A percentile compares a stretch with the other conserved stretches of the same genome.
Evolutionary conservation across 2,113 vertebrate genomes (phyloP).

Genomic region (Cercocebus atys): DNA sequence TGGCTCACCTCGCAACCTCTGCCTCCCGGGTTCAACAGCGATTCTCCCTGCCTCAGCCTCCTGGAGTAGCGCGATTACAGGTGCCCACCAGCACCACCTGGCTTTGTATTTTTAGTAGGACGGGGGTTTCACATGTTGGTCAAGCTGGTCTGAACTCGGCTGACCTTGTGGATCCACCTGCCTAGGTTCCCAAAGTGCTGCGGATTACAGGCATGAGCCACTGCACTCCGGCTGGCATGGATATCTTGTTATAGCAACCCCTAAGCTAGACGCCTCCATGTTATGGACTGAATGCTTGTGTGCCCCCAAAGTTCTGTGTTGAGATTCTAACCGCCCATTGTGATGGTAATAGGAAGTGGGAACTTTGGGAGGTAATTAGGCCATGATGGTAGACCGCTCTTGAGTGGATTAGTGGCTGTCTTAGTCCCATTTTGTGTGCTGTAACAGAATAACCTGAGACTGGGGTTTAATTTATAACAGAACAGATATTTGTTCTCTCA

Average conservation of each 20-base stretch:
- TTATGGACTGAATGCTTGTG: neutral
- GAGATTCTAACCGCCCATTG: neutral
- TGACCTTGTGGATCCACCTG: no score
- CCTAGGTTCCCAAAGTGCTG: no score
- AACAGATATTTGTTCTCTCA: neutral
- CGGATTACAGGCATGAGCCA: neutral
- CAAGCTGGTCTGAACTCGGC: no score
- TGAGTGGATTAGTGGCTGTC: neutral
- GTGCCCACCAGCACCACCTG: no score
- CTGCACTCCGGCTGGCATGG: no score
- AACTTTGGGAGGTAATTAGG: neutral
- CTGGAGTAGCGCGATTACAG: no score
- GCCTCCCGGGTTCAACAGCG: no score
- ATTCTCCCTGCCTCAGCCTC: no score
- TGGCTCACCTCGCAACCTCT: no score
- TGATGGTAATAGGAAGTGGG: neutral
- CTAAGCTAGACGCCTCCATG: neutral
- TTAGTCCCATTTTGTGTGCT: neutral
- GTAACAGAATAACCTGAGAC: neutral
- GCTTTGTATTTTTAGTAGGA: no score
- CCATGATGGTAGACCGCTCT: neutral
- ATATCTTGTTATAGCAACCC: neutral
- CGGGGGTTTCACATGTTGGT: no score
- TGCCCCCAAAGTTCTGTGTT: neutral
- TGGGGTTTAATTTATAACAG: neutral